Percentiles rank a stretch among this genome's conserved stretches.
phyloP scores from a whole-genome alignment of 2,797 vertebrate species.

The Chaetophractus vellerosus region DNA sequence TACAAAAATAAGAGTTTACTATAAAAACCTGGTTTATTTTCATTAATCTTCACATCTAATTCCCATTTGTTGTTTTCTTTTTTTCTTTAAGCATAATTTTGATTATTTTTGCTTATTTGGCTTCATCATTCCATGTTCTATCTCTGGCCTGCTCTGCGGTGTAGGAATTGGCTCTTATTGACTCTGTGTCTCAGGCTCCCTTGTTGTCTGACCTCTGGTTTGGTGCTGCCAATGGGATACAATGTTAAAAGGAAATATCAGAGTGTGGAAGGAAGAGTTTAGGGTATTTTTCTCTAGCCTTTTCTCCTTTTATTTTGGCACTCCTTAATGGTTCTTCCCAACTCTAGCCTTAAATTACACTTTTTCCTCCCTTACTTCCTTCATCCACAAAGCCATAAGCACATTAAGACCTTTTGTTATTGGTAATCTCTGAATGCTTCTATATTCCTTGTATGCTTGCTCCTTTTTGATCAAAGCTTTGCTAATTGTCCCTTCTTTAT shows the following conservation, averaged over 20 bases:
- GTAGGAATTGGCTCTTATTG: not conserved
- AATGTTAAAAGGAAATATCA: not conserved
- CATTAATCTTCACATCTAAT: not conserved
- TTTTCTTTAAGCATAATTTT: not conserved
- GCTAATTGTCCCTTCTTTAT: not conserved
- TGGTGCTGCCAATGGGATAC: not conserved
- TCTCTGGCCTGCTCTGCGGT: not conserved
- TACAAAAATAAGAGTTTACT: no score
- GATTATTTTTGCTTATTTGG: not conserved
- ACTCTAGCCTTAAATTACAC: no score
- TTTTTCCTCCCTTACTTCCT: not conserved
- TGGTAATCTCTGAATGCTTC: not conserved
- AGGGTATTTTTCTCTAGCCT: not conserved
- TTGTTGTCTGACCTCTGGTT: not conserved
- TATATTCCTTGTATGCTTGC: not conserved
- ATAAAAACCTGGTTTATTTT: not conserved
- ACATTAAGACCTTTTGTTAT: not conserved
- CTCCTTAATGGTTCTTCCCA: not conserved
- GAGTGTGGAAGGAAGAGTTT: not conserved
- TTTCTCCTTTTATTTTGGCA: rapidly evolving
- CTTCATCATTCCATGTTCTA: no score
- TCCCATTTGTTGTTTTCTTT: not conserved
- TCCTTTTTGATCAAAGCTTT: not conserved
- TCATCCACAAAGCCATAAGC: not conserved
- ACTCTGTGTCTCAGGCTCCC: not conserved